Conservation (phyloP, 1,140 invertebrate genomes). For the Sitobion miscanthi region DNA sequence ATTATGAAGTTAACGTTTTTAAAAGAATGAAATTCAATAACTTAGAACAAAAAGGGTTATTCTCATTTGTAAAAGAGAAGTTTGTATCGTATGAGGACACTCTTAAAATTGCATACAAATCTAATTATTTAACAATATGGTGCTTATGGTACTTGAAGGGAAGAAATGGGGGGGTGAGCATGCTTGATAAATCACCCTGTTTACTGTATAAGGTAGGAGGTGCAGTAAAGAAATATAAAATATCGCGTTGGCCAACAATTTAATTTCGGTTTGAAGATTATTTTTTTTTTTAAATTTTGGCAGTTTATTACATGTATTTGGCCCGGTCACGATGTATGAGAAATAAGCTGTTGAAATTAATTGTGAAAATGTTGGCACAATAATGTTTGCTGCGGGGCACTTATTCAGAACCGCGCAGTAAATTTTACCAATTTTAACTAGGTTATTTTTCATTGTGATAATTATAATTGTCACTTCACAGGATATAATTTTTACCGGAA, state of each 20-base stretch:
- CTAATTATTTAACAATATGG: neutral
- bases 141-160: neutral
- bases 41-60: neutral
- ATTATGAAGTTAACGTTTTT: neutral
- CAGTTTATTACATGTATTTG: neutral
- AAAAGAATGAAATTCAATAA: neutral
- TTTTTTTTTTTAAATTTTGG: neutral
- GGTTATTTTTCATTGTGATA: neutral
- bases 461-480: neutral
- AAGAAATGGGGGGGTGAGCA: neutral
- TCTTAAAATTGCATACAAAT: neutral
- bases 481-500: neutral
- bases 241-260: neutral
- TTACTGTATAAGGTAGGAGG: neutral
- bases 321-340: neutral
- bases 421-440: neutral
- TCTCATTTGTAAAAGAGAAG: neutral
- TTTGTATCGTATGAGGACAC: neutral
- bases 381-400: neutral
- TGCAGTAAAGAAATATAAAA: neutral
- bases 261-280: neutral
- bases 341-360: neutral
- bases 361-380: slow-evolving; percentile 5
- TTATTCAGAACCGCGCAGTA: neutral
- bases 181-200: neutral